These are phyloP conservation scores for Nymphicus hollandicus DNA, from an alignment of 2,113 vertebrate species.

Conservation along the genomic window DNA sequence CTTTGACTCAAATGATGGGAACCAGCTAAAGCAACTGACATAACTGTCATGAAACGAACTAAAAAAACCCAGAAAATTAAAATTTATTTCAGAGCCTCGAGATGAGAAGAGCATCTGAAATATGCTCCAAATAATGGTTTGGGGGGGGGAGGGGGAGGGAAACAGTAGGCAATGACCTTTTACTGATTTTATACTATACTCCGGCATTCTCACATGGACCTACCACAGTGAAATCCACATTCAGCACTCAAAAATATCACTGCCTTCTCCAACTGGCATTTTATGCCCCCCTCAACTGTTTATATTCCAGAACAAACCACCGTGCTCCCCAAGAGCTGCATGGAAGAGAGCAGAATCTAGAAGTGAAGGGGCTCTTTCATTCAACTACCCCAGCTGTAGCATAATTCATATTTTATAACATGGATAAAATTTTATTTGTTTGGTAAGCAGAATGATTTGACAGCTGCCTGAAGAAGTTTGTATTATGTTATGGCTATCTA, in stretches of 20 bases:
- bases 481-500: not conserved
- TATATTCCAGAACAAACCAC: not conserved
- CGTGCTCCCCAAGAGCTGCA: not conserved
- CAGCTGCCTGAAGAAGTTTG: not conserved
- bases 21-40: slow-evolving; percentile 54
- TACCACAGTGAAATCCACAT: slow-evolving; percentile 21
- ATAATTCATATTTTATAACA: not conserved
- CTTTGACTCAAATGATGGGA: slow-evolving; percentile 47
- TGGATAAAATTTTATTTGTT: not conserved
- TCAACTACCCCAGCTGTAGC: not conserved
- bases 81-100: slow-evolving; percentile 35
- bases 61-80: not conserved
- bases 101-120: slow-evolving; percentile 17
- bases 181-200: not conserved
- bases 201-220: slow-evolving; percentile 20
- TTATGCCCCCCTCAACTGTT: not conserved
- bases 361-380: not conserved
- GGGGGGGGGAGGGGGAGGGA: accelerated
- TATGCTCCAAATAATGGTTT: slow-evolving; percentile 10
- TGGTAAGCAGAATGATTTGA: not conserved
- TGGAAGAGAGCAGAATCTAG: not conserved
- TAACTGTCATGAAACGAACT: slow-evolving; percentile 24
- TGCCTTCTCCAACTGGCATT: not conserved
- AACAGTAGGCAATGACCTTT: not conserved
- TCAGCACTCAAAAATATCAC: not conserved